Evolutionary conservation across 2,797 vertebrate species (phyloP).

Genomic region (Merluccius polli): DNA sequence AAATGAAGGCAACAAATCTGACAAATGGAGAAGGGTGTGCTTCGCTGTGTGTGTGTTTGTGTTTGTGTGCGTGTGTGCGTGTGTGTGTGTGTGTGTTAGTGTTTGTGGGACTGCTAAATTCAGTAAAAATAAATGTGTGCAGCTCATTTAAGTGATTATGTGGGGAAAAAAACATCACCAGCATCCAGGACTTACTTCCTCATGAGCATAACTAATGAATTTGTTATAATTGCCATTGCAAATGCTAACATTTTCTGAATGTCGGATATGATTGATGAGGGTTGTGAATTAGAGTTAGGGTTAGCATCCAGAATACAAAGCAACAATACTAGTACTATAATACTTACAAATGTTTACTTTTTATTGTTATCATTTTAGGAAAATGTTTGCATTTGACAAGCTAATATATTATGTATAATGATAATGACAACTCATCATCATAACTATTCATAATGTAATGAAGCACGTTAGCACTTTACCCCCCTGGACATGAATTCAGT

Average conservation of each 20-base stretch:
- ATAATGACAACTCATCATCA: too few species aligned
- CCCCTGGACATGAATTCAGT: background rate
- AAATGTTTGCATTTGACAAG: too few species aligned
- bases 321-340: too few species aligned
- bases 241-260: background rate
- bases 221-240: background rate
- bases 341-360: too few species aligned
- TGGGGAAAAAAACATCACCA: background rate
- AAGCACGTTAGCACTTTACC: background rate
- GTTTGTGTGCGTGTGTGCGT: background rate
- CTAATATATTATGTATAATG: too few species aligned
- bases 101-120: background rate
- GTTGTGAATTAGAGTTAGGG: too few species aligned
- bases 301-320: too few species aligned
- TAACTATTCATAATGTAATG: too few species aligned
- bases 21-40: constrained; percentile 15
- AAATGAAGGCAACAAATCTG: background rate
- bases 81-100: background rate
- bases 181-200: background rate
- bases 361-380: too few species aligned
- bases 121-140: background rate
- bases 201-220: background rate
- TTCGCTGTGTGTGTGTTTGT: background rate
- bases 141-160: background rate
- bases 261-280: background rate